Percentiles rank a stretch among this genome's conserved stretches.
phyloP scores from a whole-genome alignment of 2,888 invertebrate species.

The Sphaeridia pumilis region DNA sequence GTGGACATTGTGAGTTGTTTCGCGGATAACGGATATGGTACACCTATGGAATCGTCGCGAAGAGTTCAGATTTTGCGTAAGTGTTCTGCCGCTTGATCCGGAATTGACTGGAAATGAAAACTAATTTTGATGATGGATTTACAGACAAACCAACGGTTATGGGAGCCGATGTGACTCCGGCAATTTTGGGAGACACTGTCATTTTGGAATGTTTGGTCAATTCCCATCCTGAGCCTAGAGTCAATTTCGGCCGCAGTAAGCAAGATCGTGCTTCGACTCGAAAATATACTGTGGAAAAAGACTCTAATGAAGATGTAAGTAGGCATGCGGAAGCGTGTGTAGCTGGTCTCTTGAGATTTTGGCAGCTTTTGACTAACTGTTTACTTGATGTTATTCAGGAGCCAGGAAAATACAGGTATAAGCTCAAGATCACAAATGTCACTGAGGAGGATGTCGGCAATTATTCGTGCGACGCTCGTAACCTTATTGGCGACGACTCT shows the following conservation, averaged over 20 bases:
- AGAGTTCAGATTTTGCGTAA: constrained; percentile 71
- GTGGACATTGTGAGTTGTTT: constrained; percentile 79
- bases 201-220: constrained; percentile 65
- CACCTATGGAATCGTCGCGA: constrained; percentile 71
- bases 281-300: not conserved
- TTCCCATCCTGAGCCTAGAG: constrained; percentile 65
- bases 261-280: constrained; percentile 43
- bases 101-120: not conserved
- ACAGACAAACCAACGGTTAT: constrained; percentile 63
- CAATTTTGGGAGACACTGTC: constrained; percentile 61
- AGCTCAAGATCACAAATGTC: constrained; percentile 59
- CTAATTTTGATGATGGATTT: constrained; percentile 18
- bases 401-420: constrained; percentile 59
- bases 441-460: constrained; percentile 60
- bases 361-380: not conserved
- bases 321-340: too few species aligned
- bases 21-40: constrained; percentile 76
- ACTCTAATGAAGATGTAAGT: not conserved
- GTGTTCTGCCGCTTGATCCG: constrained; percentile 38
- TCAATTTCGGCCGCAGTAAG: constrained; percentile 70
- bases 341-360: not conserved
- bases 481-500: constrained; percentile 53
- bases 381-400: too few species aligned
- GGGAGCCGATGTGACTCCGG: constrained; percentile 65
- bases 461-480: constrained; percentile 75